Evolutionary conservation across 2,888 invertebrate species (phyloP).

Genomic region (Parasteatoda lunata): DNA sequence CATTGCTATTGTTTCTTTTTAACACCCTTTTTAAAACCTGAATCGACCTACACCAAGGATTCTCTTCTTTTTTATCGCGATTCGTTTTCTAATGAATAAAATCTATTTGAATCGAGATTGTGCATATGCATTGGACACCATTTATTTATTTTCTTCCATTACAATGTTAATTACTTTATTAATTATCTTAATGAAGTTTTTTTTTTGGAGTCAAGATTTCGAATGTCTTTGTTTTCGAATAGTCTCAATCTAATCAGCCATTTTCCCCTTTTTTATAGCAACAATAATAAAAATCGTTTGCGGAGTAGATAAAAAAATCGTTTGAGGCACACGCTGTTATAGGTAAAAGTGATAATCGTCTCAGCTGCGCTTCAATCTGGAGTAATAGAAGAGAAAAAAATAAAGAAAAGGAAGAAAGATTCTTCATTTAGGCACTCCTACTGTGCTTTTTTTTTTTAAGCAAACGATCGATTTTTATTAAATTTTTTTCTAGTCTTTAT

Average conservation of each 20-base stretch:
- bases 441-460: too few species aligned
- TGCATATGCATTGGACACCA: neutral
- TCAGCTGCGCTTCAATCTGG: too few species aligned
- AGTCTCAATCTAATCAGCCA: neutral
- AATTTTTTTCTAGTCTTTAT: too few species aligned
- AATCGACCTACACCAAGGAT: neutral
- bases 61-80: neutral
- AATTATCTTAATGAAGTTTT: slow-evolving; percentile 16
- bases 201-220: neutral
- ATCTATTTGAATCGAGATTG: neutral
- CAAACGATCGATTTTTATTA: too few species aligned
- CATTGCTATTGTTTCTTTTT: neutral
- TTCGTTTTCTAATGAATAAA: neutral
- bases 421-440: too few species aligned
- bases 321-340: too few species aligned
- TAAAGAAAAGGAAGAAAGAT: too few species aligned
- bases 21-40: neutral
- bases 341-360: too few species aligned
- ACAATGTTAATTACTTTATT: slow-evolving; percentile 37
- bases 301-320: neutral
- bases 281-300: neutral
- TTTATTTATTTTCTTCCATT: slow-evolving; percentile 16
- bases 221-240: neutral
- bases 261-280: neutral
- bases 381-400: too few species aligned